Conservation (phyloP, 2,888 invertebrate genomes). For the Lagria hirta region DNA sequence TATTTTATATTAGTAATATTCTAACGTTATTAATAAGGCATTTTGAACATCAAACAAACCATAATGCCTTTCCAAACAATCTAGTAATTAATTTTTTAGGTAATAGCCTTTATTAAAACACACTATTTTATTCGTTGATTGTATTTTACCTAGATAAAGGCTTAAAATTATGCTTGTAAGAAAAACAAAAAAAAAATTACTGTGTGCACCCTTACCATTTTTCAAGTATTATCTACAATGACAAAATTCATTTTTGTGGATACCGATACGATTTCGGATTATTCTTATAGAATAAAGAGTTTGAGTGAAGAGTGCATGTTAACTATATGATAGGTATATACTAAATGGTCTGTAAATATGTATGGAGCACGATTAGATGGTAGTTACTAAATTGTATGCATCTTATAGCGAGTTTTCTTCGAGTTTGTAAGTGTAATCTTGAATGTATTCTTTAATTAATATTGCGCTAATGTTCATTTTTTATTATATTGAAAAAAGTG, state of each 20-base stretch:
- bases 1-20: too few species aligned
- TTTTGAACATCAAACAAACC: slow-evolving; percentile 19
- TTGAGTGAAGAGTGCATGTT: slow-evolving; percentile 41
- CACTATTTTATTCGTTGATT: slow-evolving; percentile 18
- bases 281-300: slow-evolving; percentile 49
- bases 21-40: slow-evolving; percentile 10
- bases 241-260: slow-evolving; percentile 37
- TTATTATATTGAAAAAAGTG: slow-evolving; percentile 15
- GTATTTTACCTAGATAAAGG: slow-evolving; percentile 17
- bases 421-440: slow-evolving; percentile 29
- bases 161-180: slow-evolving; percentile 15
- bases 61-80: slow-evolving; percentile 19
- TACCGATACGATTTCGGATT: slow-evolving; percentile 36
- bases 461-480: slow-evolving; percentile 21
- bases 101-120: slow-evolving; percentile 20
- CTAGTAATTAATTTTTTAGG: slow-evolving; percentile 17
- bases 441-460: slow-evolving; percentile 24
- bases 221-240: slow-evolving; percentile 22
- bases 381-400: slow-evolving; percentile 39
- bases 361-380: slow-evolving; percentile 44
- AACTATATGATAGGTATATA: slow-evolving; percentile 33
- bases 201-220: slow-evolving; percentile 24
- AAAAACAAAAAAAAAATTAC: slow-evolving; percentile 13
- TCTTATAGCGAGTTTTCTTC: slow-evolving; percentile 23
- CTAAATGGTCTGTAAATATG: slow-evolving; percentile 31